A percentile compares a stretch with the other conserved stretches of the same genome.
phyloP scores from a whole-genome alignment of 2,113 vertebrate species.

The Aspiorhynchus laticeps region DNA sequence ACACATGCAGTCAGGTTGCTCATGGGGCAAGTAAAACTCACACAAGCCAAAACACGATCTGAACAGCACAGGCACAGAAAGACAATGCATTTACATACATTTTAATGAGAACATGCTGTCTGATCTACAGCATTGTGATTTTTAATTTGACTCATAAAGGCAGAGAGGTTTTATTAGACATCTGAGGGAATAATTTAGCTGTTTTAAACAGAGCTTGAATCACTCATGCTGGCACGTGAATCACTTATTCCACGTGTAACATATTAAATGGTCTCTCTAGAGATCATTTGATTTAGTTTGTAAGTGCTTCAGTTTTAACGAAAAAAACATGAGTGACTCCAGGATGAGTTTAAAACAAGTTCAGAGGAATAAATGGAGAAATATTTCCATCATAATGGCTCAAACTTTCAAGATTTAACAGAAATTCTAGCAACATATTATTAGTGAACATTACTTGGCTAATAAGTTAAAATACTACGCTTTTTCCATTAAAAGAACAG shows the following conservation, averaged over 20 bases:
- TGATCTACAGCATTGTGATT: background rate
- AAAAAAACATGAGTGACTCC: background rate
- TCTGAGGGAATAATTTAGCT: background rate
- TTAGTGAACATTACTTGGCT: background rate
- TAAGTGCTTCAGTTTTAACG: background rate
- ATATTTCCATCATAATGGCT: background rate
- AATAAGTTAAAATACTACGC: background rate
- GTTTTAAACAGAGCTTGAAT: background rate
- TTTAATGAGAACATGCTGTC: background rate
- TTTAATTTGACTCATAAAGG: background rate
- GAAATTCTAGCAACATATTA: background rate
- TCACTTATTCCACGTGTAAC: background rate
- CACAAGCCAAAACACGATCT: background rate
- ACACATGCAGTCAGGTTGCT: too few relatives aligned
- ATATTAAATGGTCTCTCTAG: background rate
- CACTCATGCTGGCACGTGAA: background rate
- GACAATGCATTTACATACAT: background rate
- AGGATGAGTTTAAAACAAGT: background rate
- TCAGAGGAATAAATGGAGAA: background rate
- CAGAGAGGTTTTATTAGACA: background rate
- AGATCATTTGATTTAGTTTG: background rate
- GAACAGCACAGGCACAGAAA: background rate
- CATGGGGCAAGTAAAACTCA: constrained; percentile 25
- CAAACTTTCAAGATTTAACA: background rate
- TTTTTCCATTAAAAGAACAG: background rate